A percentile compares a stretch with the other conserved stretches of the same genome.
These are phyloP conservation scores for Caenorhabditis auriculariae DNA, from an alignment of 2,888 invertebrate genomes.

Conservation along the genomic window DNA sequence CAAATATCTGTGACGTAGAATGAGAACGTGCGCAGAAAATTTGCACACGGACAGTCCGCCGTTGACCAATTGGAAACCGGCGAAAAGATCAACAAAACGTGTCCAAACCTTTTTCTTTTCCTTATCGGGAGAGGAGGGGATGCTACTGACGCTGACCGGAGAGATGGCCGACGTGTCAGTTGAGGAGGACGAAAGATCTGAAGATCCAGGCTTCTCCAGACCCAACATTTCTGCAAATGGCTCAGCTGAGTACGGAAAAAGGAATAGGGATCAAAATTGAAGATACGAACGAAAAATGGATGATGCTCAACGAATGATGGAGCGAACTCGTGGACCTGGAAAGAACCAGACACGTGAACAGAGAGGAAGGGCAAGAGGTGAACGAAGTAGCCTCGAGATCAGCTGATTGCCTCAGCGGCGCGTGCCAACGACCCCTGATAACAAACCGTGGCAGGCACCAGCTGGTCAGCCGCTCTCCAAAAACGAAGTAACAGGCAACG, in stretches of 20 bases:
- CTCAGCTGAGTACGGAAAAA: neutral
- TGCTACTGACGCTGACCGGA: slow-evolving; percentile 42
- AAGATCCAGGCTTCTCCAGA: slow-evolving; percentile 38
- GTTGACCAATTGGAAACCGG: neutral
- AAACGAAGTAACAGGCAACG: too few relatives aligned
- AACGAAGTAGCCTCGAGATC: slow-evolving; percentile 15
- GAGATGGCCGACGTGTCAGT: slow-evolving; percentile 45
- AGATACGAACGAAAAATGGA: neutral
- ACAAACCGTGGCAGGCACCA: slow-evolving; percentile 35
- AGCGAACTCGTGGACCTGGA: slow-evolving; percentile 19
- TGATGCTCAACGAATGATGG: slow-evolving; percentile 13
- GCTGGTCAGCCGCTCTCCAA: slow-evolving; percentile 30
- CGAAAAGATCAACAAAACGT: neutral
- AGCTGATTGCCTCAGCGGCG: slow-evolving; percentile 17
- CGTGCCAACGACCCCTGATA: slow-evolving; percentile 34
- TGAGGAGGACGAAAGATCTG: slow-evolving; percentile 42
- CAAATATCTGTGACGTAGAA: too few relatives aligned
- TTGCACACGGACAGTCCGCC: neutral
- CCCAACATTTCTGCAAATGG: slow-evolving; percentile 30
- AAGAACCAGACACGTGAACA: slow-evolving; percentile 10
- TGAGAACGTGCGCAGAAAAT: too few relatives aligned
- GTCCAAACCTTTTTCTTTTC: slow-evolving; percentile 42
- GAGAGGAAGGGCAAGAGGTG: slow-evolving; percentile 7
- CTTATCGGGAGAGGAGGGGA: slow-evolving; percentile 44
- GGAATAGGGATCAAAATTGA: neutral